These are phyloP conservation scores for Mycetomoellerius zeteki DNA, from an alignment of 1,140 invertebrate species.

Conservation along the genomic window DNA sequence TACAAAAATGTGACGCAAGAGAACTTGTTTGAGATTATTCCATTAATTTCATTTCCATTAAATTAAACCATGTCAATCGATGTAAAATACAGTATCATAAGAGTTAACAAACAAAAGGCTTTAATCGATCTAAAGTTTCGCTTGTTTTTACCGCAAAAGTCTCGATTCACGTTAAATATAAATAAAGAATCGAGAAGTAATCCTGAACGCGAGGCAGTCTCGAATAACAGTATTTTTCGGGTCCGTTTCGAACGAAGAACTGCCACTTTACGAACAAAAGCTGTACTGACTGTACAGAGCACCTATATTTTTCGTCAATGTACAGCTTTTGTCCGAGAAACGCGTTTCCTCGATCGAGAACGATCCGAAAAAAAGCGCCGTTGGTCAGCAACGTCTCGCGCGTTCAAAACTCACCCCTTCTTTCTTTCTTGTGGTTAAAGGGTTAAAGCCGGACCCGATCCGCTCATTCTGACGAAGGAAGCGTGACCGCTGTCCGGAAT, in stretches of 20 bases:
- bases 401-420: not conserved
- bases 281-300: not conserved
- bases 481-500: slow-evolving; percentile 32
- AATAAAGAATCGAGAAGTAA: not conserved
- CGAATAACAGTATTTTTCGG: slow-evolving; percentile 26
- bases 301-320: slow-evolving; percentile 11
- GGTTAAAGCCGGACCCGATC: slow-evolving; percentile 2
- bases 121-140: not conserved
- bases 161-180: not conserved
- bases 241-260: not conserved
- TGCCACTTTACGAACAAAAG: slow-evolving; percentile 24
- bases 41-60: not conserved
- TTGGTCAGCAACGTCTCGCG: slow-evolving; percentile 41
- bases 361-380: not conserved
- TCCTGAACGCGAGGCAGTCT: not conserved
- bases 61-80: not conserved
- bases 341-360: not conserved
- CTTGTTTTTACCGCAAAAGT: not conserved
- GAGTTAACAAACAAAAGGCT: not conserved
- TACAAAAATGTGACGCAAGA: not conserved
- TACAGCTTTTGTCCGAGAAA: slow-evolving; percentile 6
- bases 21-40: not conserved
- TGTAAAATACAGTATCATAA: not conserved
- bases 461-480: not conserved
- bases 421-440: not conserved